Evolutionary conservation across 2,888 invertebrate genomes (phyloP), one percentile per base, ranked within the genome.

Genomic region (Brachylomia viminalis): DNA sequence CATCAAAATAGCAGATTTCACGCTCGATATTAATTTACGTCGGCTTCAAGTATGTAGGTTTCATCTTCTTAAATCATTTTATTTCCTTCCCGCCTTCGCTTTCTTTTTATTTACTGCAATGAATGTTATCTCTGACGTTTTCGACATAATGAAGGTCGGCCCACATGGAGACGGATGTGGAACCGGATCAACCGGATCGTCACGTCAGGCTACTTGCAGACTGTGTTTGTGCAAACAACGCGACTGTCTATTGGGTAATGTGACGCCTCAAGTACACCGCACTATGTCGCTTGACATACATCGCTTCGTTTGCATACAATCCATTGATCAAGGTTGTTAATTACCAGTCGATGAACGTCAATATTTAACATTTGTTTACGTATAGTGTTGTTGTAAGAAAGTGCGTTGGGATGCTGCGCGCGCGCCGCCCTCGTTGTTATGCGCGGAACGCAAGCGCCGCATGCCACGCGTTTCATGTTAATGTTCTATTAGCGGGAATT

Each of bases 361-460:
- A 69, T 17, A 11, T 58, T 59, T 38, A 45, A 38, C n/a, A 33
- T 58, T 64, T 67, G 66, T 56, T 58, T 66, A 54, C 54, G 23
- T 64, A 52, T 33, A 8, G 33, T 38, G 59, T 56, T 47, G 58
- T 56, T 38, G 45, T 58, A 62, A 58, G 65, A 82, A 74, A 83
- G 83, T 42, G 66, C 64, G 62, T 84, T 69, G 65, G n/a, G 86
- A 77, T 69, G 76, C 76, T 71, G 72, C 54, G 69, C 54, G 70
- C 87, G 71, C 73, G 47, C 27, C 8, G 56, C 4, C 20, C 33
- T 49, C 54, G 27, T 82, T 70, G 64, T 52, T 11, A 75, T 77
- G 79, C 61, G 54, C 64, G 23, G 69, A 45, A 56, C 70, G 72
- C 33, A 42, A 42, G 42, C 42, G 42, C 78, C 76, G 77, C 77